Evolutionary conservation across 2,888 invertebrate genomes (phyloP).

Genomic region (Gnatocerus cornutus): DNA sequence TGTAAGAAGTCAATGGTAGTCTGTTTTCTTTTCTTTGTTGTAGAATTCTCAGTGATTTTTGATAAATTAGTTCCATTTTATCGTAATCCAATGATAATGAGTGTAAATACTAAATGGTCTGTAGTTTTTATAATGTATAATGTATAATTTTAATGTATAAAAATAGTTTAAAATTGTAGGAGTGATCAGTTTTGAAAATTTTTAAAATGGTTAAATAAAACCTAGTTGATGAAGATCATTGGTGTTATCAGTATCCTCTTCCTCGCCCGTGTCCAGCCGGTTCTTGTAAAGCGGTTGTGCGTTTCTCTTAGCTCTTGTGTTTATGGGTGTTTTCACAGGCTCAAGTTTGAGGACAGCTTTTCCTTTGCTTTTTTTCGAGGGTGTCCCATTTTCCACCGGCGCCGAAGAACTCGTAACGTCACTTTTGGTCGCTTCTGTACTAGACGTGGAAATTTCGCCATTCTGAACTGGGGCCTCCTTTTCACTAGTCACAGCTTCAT

Average conservation of each 20-base stretch:
- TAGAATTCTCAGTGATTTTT: no score
- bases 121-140: no score
- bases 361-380: conserved; percentile 66
- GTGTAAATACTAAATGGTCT: no score
- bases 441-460: conserved; percentile 58
- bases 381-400: conserved; percentile 54
- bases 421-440: conserved; percentile 46
- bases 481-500: conserved; percentile 31
- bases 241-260: conserved; percentile 62
- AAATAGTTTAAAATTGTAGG: no score
- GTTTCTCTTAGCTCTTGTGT: conserved; percentile 62
- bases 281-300: conserved; percentile 72
- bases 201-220: no score
- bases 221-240: conserved; percentile 79
- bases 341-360: conserved; percentile 62
- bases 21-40: no score
- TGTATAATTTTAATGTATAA: no score
- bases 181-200: no score
- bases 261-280: conserved; percentile 72
- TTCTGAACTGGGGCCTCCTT: conserved; percentile 59
- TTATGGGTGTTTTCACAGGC: conserved; percentile 52
- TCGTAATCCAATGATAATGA: no score
- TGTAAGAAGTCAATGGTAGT: no score
- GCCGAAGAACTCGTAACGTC: conserved; percentile 57
- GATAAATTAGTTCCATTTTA: no score